These are phyloP conservation scores for Drosophila melanosoma DNA, from an alignment of 2,888 invertebrate genomes.

Conservation along the genomic window DNA sequence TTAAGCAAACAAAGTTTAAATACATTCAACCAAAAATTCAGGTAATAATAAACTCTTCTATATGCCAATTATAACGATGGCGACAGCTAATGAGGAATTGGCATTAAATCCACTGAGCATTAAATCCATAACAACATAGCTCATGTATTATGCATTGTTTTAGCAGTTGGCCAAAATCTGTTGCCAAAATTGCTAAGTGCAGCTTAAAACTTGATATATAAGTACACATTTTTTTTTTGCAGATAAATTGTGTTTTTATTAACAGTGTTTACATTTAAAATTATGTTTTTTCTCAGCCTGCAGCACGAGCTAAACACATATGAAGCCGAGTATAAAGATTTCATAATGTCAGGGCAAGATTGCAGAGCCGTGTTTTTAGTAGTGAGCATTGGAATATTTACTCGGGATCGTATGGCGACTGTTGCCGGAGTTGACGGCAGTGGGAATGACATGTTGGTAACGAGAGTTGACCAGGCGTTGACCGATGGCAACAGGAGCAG, in stretches of 20 bases:
- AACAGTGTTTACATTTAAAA: background rate
- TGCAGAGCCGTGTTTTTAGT: conserved; percentile 13
- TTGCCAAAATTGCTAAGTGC: conserved; percentile 3
- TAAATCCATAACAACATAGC: conserved; percentile 10
- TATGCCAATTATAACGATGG: conserved; percentile 62
- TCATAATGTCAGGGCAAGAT: background rate
- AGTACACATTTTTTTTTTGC: background rate
- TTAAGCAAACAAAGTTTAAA: background rate
- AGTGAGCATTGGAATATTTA: conserved; percentile 19
- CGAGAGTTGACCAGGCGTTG: background rate
- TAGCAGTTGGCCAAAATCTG: conserved; percentile 31
- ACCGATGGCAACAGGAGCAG: conserved; percentile 7
- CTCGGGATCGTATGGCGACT: background rate
- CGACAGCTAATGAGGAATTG: conserved; percentile 52
- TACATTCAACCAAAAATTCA: background rate
- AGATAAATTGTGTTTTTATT: background rate
- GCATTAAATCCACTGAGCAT: conserved; percentile 23
- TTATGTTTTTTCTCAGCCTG: background rate
- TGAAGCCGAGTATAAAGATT: background rate
- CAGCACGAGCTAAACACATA: conserved; percentile 3
- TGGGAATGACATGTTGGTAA: conserved; percentile 6
- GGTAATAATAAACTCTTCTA: conserved; percentile 65
- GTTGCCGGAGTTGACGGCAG: conserved; percentile 1
- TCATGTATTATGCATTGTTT: conserved; percentile 62
- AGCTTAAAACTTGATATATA: background rate